Percentiles rank a stretch among this genome's conserved stretches.
phyloP scores from a whole-genome alignment of 2,797 vertebrate genomes.

The Phyllotis vaccarum region DNA sequence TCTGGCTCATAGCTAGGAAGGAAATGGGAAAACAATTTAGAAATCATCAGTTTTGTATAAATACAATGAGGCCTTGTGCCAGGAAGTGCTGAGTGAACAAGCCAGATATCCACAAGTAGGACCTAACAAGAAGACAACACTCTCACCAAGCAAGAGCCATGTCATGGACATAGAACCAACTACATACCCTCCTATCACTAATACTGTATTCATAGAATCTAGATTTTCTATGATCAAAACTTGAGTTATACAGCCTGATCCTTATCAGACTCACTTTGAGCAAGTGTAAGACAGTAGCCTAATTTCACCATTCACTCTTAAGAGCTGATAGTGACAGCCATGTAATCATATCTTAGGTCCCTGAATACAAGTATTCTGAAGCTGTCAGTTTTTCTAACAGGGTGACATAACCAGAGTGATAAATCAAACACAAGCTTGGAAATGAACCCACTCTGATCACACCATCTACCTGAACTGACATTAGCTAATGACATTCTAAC shows the following conservation, averaged over 20 bases:
- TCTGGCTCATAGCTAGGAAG: slow-evolving; percentile 96
- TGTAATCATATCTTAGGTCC: neutral
- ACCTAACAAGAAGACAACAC: neutral
- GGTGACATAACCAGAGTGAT: neutral
- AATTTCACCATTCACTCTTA: neutral
- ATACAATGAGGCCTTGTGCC: neutral
- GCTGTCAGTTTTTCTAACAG: neutral
- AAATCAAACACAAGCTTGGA: neutral
- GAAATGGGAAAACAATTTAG: slow-evolving; percentile 69
- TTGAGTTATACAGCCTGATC: neutral
- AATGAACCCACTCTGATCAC: neutral
- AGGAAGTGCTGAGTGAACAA: neutral
- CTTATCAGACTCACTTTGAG: neutral
- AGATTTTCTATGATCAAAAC: neutral
- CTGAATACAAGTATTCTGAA: neutral
- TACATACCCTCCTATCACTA: neutral
- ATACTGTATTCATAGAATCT: neutral
- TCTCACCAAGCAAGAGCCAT: accelerated
- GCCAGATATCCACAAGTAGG: neutral
- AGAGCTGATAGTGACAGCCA: neutral
- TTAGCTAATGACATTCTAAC: neutral
- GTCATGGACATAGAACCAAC: accelerated
- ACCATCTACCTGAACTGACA: neutral
- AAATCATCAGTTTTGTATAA: neutral
- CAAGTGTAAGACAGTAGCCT: neutral